A percentile compares a stretch with the other conserved stretches of the same genome.
These are phyloP conservation scores for Hyposoter didymator DNA, from an alignment of 2,888 invertebrate species.

Conservation along the genomic window DNA sequence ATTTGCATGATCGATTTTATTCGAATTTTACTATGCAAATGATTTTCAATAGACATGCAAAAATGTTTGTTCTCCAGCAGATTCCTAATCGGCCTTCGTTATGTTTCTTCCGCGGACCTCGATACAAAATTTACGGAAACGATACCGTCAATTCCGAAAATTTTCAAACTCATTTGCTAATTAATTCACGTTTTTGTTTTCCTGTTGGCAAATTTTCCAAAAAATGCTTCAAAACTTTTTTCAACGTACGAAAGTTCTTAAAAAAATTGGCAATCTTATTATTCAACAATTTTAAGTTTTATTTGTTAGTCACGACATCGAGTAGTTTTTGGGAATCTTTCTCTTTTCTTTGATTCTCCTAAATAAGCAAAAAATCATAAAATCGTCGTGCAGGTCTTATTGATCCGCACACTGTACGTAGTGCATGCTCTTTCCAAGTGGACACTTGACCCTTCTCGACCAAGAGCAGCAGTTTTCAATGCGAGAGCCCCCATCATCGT, in stretches of 20 bases:
- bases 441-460: constrained; percentile 74
- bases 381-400: constrained; percentile 20
- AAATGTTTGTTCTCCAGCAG: neutral
- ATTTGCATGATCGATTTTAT: neutral
- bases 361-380: neutral
- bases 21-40: neutral
- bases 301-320: too few relatives aligned
- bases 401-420: constrained; percentile 3
- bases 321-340: too few relatives aligned
- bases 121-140: neutral
- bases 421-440: constrained; percentile 45
- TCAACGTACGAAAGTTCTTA: too few relatives aligned
- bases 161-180: neutral
- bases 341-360: neutral
- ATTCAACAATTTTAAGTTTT: too few relatives aligned
- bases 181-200: neutral
- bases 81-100: neutral
- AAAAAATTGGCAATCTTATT: too few relatives aligned
- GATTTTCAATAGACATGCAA: neutral
- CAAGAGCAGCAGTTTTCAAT: constrained; percentile 77
- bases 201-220: neutral
- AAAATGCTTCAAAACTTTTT: neutral
- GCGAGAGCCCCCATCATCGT: constrained; percentile 75
- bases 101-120: neutral
- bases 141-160: neutral